These are phyloP conservation scores for Osedax fenrisi DNA, from an alignment of 2,888 invertebrate species.

Conservation along the genomic window DNA sequence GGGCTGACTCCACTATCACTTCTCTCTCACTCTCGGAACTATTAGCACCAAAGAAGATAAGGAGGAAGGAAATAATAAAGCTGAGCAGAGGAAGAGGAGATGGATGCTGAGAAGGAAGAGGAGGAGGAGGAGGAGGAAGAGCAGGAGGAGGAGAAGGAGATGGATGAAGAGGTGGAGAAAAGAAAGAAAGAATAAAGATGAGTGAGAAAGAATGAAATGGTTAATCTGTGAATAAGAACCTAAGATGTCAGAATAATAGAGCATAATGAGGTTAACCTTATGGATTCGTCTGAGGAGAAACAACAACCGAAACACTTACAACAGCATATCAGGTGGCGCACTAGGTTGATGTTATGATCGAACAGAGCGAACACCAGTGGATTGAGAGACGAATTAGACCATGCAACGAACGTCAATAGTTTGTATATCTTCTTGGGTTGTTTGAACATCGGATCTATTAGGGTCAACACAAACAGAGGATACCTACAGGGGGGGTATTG, in stretches of 20 bases:
- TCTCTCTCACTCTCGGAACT: background rate
- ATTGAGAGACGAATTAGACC: constrained; percentile 48
- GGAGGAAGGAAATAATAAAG: background rate
- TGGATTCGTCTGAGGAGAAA: too few relatives aligned
- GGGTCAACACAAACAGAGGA: constrained; percentile 46
- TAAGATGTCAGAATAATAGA: too few relatives aligned
- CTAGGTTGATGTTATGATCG: constrained; percentile 46
- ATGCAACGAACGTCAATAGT: constrained; percentile 48
- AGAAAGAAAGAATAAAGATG: too few relatives aligned
- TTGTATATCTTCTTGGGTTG: constrained; percentile 48
- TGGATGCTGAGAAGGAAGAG: too few relatives aligned
- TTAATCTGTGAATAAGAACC: too few relatives aligned
- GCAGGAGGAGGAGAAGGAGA: too few relatives aligned
- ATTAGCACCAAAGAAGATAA: background rate
- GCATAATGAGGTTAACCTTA: too few relatives aligned
- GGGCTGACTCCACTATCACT: background rate
- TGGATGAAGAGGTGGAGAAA: too few relatives aligned
- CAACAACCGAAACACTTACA: background rate
- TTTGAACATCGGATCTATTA: constrained; percentile 45
- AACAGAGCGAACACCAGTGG: constrained; percentile 47
- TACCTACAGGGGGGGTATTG: too few relatives aligned
- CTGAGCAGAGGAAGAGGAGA: background rate
- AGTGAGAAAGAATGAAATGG: too few relatives aligned
- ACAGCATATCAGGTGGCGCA: constrained; percentile 33
- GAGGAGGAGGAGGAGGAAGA: too few relatives aligned